A percentile compares a stretch with the other conserved stretches of the same genome.
Conservation (phyloP, 2,888 invertebrate genomes). For the Drosophila koepferae region DNA sequence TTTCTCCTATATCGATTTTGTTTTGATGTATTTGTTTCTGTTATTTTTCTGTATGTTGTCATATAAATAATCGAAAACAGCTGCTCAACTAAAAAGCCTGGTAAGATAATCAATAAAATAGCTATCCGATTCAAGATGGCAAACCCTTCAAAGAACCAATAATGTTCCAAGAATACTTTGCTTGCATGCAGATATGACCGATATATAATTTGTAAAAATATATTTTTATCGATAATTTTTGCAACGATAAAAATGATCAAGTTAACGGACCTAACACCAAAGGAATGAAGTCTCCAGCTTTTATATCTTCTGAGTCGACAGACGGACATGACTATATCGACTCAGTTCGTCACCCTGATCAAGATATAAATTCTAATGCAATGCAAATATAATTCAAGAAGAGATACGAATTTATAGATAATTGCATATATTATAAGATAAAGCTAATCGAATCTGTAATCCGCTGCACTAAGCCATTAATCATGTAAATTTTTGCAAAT, state of each 20-base stretch:
- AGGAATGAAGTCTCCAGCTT: too few species aligned
- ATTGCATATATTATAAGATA: not conserved
- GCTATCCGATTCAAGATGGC: not conserved
- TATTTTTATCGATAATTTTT: too few species aligned
- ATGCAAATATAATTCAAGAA: not conserved
- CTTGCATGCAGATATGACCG: too few species aligned
- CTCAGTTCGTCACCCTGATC: too few species aligned
- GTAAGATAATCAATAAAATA: constrained; percentile 1
- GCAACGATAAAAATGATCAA: too few species aligned
- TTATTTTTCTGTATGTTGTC: constrained; percentile 1
- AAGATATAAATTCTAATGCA: too few species aligned
- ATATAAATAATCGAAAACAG: not conserved
- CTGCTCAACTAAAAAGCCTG: not conserved
- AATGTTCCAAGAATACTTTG: too few species aligned
- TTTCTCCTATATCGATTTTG: not conserved
- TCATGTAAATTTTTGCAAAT: not conserved
- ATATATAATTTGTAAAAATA: too few species aligned
- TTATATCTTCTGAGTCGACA: too few species aligned
- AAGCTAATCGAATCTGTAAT: not conserved
- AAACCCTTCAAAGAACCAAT: not conserved
- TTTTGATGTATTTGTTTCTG: constrained; percentile 1
- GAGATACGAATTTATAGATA: not conserved
- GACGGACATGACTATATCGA: too few species aligned
- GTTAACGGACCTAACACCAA: too few species aligned
- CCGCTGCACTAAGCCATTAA: not conserved